Evolutionary conservation across 2,888 invertebrate species (phyloP).

Genomic region (Acanthosepion esculentum): DNA sequence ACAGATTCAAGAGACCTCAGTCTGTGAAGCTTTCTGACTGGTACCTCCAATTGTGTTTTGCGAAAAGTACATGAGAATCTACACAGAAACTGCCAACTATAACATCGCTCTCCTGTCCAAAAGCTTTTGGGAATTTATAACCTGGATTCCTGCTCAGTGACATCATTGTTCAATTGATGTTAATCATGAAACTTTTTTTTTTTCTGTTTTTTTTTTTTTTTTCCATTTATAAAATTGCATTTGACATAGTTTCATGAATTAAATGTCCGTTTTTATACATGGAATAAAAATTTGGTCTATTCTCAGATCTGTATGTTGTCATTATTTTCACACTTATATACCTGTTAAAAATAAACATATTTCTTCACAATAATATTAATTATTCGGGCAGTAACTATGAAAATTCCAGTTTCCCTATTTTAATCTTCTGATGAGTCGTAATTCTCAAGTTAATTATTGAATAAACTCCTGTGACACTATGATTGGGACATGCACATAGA

Average conservation of each 20-base stretch:
- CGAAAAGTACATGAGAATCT: not conserved
- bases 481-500: too few species aligned
- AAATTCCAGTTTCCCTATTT: too few species aligned
- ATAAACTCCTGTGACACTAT: too few species aligned
- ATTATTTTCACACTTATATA: not conserved
- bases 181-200: not conserved
- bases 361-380: too few species aligned
- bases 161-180: not conserved
- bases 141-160: not conserved
- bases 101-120: not conserved
- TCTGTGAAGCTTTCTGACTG: not conserved
- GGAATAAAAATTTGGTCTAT: conserved; percentile 35
- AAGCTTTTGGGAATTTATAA: not conserved
- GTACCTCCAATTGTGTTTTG: not conserved
- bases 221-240: not conserved
- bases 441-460: too few species aligned
- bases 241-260: conserved; percentile 25
- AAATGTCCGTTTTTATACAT: conserved; percentile 42
- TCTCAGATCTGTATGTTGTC: not conserved
- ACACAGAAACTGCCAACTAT: not conserved
- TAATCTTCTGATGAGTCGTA: too few species aligned
- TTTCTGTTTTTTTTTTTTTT: not conserved
- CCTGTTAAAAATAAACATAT: too few species aligned
- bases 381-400: too few species aligned
- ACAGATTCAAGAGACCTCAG: not conserved